phyloP scores from a whole-genome alignment of 2,888 invertebrate species.

The Xestoiulus laeticollis region DNA sequence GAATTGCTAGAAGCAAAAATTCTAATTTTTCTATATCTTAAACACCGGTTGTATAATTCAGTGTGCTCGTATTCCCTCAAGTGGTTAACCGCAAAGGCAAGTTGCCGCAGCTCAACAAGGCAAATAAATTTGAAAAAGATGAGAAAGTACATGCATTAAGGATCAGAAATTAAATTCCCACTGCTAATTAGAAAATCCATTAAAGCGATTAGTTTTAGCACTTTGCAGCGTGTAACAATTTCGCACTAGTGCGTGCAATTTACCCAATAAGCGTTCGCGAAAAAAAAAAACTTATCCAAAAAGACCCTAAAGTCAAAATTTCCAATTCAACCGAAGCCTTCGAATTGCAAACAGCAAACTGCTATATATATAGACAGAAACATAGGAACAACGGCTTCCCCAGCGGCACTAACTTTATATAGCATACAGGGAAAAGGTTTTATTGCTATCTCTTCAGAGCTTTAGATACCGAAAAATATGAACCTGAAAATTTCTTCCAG shows the following conservation, averaged over 20 bases:
- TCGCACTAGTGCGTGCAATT: background rate
- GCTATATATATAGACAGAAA: background rate
- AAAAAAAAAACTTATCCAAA: conserved; percentile 2
- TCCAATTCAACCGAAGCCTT: background rate
- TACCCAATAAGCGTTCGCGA: background rate
- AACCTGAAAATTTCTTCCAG: conserved; percentile 37
- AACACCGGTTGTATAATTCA: background rate
- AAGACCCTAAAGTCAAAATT: background rate
- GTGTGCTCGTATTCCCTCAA: background rate
- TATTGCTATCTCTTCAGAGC: conserved; percentile 33
- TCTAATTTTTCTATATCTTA: background rate
- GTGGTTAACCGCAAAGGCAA: conserved; percentile 28
- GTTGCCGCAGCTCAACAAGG: conserved; percentile 17
- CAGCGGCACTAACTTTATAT: conserved; percentile 18
- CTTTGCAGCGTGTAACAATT: conserved; percentile 7
- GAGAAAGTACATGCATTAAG: conserved; percentile 34
- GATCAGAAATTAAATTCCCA: conserved; percentile 33
- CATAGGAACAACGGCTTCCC: background rate
- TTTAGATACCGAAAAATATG: conserved; percentile 6
- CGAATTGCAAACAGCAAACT: conserved; percentile 6
- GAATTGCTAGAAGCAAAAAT: background rate
- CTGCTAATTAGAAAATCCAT: conserved; percentile 22
- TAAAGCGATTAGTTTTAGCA: conserved; percentile 37
- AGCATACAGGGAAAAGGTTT: conserved; percentile 23
- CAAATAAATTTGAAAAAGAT: conserved; percentile 37